Conservation (phyloP, 2,797 vertebrate species). For the Monodelphis domestica region DNA sequence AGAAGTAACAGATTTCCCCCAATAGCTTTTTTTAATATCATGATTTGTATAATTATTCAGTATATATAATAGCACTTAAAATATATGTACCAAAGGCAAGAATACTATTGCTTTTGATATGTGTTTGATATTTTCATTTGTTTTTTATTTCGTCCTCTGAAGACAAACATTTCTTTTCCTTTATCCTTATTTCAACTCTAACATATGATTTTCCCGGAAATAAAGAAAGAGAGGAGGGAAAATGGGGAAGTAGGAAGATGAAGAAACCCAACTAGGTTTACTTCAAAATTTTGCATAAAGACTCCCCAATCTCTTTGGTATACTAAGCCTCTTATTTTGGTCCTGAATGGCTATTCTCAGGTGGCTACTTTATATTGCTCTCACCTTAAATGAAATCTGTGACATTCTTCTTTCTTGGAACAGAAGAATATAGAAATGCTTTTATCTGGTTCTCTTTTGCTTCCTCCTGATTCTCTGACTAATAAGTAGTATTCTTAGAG, state of each 20-base stretch:
- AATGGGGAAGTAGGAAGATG: not conserved
- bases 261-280: not conserved
- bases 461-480: constrained; percentile 13
- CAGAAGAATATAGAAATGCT: constrained; percentile 9
- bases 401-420: constrained; percentile 2
- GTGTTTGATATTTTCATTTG: not conserved
- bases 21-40: not conserved
- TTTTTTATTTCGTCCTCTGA: not conserved
- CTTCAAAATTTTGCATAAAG: not conserved
- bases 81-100: not conserved
- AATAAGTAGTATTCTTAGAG: constrained; percentile 25
- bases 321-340: constrained; percentile 1
- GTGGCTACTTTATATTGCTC: constrained; percentile 6
- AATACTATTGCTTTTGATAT: not conserved
- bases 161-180: not conserved
- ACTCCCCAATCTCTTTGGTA: not conserved
- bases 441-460: constrained; percentile 11
- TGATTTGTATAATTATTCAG: not conserved
- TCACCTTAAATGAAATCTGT: not conserved
- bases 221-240: not conserved
- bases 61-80: not conserved
- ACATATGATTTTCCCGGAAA: not conserved
- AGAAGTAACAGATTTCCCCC: not conserved
- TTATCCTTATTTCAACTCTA: not conserved
- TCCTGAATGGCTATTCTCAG: not conserved